These are phyloP conservation scores for Arge pagana DNA, from an alignment of 2,888 invertebrate species.

Conservation along the genomic window DNA sequence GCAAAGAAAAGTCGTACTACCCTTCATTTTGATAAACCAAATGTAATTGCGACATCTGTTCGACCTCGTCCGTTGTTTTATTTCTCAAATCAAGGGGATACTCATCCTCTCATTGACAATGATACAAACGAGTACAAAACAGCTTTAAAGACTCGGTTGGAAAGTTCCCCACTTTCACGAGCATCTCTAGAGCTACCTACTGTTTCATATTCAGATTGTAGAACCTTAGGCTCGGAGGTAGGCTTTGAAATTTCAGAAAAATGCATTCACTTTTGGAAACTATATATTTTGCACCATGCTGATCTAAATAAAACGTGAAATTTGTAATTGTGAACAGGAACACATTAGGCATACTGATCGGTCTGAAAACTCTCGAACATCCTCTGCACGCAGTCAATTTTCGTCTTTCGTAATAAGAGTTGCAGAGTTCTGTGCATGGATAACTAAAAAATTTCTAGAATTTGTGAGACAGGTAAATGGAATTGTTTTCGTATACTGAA, in stretches of 20 bases:
- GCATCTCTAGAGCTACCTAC: conserved; percentile 32
- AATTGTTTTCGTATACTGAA: too few relatives aligned
- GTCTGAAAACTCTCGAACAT: too few relatives aligned
- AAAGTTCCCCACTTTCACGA: conserved; percentile 23
- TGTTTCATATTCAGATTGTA: conserved; percentile 31
- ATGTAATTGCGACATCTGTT: background rate
- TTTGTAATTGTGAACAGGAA: too few relatives aligned
- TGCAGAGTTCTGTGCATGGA: conserved; percentile 35
- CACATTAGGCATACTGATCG: too few relatives aligned
- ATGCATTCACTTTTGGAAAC: too few relatives aligned
- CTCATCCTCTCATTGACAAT: conserved; percentile 7
- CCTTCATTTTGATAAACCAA: conserved; percentile 4
- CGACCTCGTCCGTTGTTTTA: background rate
- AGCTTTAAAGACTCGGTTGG: conserved; percentile 23
- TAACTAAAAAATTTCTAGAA: conserved; percentile 35
- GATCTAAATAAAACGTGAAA: too few relatives aligned
- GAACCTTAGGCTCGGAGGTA: conserved; percentile 29
- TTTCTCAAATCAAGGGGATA: conserved; percentile 14
- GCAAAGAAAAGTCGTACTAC: conserved; percentile 20
- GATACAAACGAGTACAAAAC: conserved; percentile 12
- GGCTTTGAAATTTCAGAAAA: background rate
- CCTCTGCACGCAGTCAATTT: too few relatives aligned
- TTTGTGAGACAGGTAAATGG: conserved; percentile 36
- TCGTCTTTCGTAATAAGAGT: too few relatives aligned
- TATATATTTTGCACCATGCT: too few relatives aligned